These are phyloP conservation scores for Propsilocerus akamusi DNA, from an alignment of 1,140 invertebrate species.

Conservation along the genomic window DNA sequence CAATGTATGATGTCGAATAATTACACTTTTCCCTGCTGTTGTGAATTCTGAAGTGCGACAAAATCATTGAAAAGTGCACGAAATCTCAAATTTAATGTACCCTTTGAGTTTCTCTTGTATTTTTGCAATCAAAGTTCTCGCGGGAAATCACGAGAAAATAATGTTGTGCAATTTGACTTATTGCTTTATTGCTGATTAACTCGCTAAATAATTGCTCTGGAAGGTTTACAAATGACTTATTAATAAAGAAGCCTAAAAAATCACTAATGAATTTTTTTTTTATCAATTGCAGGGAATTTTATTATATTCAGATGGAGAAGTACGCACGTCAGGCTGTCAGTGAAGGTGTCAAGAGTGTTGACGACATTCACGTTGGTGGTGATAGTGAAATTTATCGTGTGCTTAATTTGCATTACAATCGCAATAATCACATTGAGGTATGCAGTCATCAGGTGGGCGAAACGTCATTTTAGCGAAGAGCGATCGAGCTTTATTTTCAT, in stretches of 20 bases:
- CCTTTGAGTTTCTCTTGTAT: no score
- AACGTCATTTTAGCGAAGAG: background rate
- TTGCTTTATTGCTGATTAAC: no score
- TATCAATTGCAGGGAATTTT: slow-evolving; percentile 83
- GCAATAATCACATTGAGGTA: slow-evolving; percentile 99
- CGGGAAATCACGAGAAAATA: no score
- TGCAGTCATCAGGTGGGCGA: slow-evolving; percentile 19
- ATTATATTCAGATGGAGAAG: slow-evolving; percentile 99
- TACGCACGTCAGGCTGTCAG: slow-evolving; percentile 94
- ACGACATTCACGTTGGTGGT: slow-evolving; percentile 80
- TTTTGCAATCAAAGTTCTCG: no score
- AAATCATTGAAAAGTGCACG: no score
- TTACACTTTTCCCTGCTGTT: no score
- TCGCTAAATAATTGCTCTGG: no score
- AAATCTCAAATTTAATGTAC: no score
- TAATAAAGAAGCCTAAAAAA: background rate
- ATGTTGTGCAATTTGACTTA: no score
- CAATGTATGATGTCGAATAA: no score
- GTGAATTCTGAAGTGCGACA: no score
- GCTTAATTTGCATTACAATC: slow-evolving; percentile 97
- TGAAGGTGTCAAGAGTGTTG: slow-evolving; percentile 82
- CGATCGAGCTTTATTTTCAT: background rate
- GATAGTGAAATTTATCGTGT: slow-evolving; percentile 97
- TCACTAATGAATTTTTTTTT: slow-evolving; percentile 5
- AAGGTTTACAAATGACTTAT: no score